Conservation (phyloP, 2,888 invertebrate species). For the Pasiphila rectangulata region DNA sequence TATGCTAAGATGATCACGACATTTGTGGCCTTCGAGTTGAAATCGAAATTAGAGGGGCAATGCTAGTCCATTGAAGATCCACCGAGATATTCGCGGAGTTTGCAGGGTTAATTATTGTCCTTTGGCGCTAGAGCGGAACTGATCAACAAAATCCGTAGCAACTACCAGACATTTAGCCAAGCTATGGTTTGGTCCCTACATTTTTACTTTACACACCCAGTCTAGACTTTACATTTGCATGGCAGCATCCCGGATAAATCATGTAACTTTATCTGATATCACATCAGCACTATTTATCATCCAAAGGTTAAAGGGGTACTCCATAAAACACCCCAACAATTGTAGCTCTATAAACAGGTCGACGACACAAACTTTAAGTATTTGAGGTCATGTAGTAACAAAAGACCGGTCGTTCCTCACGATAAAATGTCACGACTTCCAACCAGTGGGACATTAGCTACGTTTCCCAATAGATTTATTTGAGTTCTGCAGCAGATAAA, state of each 20-base stretch:
- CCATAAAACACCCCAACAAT: constrained; percentile 25
- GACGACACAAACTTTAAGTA: constrained; percentile 50
- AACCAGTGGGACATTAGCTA: constrained; percentile 61
- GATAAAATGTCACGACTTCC: constrained; percentile 66
- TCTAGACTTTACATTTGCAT: neutral
- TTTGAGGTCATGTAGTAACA: constrained; percentile 52
- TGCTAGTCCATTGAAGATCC: constrained; percentile 25
- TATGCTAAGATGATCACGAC: constrained; percentile 57
- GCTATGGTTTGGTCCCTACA: no score
- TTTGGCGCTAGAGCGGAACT: neutral
- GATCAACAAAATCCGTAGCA: no score
- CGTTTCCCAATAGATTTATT: constrained; percentile 71
- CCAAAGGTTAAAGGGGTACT: constrained; percentile 24
- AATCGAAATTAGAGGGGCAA: constrained; percentile 56
- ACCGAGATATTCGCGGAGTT: neutral
- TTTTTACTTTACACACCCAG: neutral
- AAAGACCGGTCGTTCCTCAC: constrained; percentile 54
- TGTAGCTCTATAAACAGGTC: constrained; percentile 34
- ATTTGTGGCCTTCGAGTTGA: constrained; percentile 64
- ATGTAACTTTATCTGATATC: constrained; percentile 20
- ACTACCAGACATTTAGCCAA: no score
- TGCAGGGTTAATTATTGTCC: neutral
- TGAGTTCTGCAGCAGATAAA: constrained; percentile 68
- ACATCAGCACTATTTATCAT: constrained; percentile 24
- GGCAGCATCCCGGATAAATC: constrained; percentile 23